Percentiles rank a stretch among this genome's conserved stretches.
Evolutionary conservation across 2,113 vertebrate species (phyloP).

Genomic region (Aviceda subcristata): DNA sequence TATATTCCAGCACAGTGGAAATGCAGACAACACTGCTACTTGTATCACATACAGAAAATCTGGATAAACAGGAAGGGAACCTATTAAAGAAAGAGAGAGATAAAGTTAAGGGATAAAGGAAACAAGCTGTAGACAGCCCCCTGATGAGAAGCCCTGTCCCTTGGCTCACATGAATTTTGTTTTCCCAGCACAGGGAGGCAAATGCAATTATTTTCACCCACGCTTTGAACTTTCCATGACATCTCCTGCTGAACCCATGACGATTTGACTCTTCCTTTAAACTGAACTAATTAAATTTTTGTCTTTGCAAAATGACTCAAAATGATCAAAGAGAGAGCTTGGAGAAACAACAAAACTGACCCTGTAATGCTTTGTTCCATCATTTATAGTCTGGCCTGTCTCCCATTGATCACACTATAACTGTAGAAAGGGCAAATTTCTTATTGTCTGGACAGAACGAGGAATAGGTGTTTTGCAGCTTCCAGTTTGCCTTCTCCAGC

Average conservation of each 20-base stretch:
- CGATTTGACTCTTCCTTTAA: not conserved
- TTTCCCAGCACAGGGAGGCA: not conserved
- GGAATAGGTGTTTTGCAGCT: not conserved
- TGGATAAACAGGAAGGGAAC: not conserved
- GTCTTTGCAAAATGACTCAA: not conserved
- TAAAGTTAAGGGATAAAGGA: not conserved
- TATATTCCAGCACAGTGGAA: not conserved
- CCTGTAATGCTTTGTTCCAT: not conserved
- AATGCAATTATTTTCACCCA: not conserved
- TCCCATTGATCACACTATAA: not conserved
- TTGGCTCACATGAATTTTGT: accelerated
- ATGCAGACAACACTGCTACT: not conserved
- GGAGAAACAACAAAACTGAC: not conserved
- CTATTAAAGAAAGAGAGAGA: not conserved
- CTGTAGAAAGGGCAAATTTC: not conserved
- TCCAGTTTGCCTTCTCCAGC: not conserved
- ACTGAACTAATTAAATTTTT: not conserved
- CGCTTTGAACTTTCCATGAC: not conserved
- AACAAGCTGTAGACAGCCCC: not conserved
- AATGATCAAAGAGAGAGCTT: not conserved
- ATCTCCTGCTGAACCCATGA: not conserved
- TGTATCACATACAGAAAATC: not conserved
- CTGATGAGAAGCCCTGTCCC: not conserved
- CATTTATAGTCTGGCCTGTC: not conserved
- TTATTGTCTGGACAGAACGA: not conserved